These are phyloP conservation scores for Nyctibius bracteatus DNA, from an alignment of 2,113 vertebrate genomes.

Conservation along the genomic window DNA sequence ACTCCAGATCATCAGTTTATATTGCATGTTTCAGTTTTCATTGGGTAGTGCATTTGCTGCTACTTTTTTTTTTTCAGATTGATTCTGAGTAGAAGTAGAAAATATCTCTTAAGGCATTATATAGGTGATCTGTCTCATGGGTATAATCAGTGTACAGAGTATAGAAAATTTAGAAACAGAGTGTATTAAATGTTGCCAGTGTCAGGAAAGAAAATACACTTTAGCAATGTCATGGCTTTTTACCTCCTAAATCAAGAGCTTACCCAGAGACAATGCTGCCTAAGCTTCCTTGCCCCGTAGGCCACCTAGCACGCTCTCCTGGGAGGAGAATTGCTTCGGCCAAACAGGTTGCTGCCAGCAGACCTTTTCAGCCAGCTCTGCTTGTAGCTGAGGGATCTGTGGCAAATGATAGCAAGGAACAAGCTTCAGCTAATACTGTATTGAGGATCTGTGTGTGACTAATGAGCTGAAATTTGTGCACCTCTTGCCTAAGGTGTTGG, in stretches of 20 bases:
- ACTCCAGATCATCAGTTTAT: background rate
- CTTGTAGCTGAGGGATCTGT: background rate
- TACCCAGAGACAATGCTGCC: background rate
- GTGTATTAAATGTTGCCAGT: background rate
- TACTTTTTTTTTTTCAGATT: background rate
- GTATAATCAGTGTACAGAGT: background rate
- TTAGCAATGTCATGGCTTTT: background rate
- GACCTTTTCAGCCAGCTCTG: background rate
- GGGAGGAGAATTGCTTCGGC: background rate
- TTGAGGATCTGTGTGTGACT: background rate
- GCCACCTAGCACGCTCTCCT: rapidly evolving
- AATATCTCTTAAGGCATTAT: background rate
- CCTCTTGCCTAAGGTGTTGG: background rate
- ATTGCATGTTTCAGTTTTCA: background rate
- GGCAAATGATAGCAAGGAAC: background rate
- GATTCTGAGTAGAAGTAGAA: background rate
- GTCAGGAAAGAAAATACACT: background rate
- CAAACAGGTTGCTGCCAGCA: background rate
- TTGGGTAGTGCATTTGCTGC: background rate
- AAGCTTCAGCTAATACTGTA: background rate
- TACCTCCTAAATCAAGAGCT: background rate
- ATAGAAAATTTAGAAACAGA: background rate
- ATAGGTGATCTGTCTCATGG: background rate
- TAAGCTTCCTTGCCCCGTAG: background rate
- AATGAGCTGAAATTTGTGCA: background rate